Conservation (phyloP, 2,888 invertebrate genomes). For the Mactromeris polynyma region DNA sequence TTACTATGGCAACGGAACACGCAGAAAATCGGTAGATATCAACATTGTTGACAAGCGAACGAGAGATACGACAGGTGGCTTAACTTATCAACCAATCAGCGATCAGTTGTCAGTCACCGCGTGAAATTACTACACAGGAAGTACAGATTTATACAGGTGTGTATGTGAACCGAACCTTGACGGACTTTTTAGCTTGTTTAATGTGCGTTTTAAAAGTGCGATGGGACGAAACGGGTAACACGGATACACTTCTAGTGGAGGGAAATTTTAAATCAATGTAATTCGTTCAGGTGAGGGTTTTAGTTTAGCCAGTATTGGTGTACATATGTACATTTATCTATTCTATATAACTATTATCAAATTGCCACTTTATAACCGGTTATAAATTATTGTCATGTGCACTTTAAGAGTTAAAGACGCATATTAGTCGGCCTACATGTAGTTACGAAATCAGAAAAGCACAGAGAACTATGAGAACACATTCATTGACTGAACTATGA, state of each 20-base stretch:
- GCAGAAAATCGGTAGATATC: conserved; percentile 7
- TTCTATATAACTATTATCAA: not conserved
- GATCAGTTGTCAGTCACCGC: not conserved
- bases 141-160: not conserved
- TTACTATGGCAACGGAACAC: not conserved
- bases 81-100: not conserved
- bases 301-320: not conserved
- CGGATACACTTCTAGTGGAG: not conserved
- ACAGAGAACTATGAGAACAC: too few relatives aligned
- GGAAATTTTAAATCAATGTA: not conserved
- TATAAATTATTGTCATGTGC: too few relatives aligned
- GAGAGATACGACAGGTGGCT: not conserved
- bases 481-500: too few relatives aligned
- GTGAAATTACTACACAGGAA: not conserved
- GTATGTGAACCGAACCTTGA: not conserved
- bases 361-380: not conserved
- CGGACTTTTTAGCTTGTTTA: not conserved
- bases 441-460: too few relatives aligned
- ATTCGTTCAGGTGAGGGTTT: not conserved
- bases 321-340: not conserved
- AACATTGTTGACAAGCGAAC: conserved; percentile 2
- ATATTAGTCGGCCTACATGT: too few relatives aligned
- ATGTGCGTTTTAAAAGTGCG: not conserved
- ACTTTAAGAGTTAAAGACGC: too few relatives aligned
- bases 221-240: not conserved